Evolutionary conservation across 2,888 invertebrate genomes (phyloP), one percentile per base, ranked within the genome.

Genomic region (Chalcosyrphus nemorum): DNA sequence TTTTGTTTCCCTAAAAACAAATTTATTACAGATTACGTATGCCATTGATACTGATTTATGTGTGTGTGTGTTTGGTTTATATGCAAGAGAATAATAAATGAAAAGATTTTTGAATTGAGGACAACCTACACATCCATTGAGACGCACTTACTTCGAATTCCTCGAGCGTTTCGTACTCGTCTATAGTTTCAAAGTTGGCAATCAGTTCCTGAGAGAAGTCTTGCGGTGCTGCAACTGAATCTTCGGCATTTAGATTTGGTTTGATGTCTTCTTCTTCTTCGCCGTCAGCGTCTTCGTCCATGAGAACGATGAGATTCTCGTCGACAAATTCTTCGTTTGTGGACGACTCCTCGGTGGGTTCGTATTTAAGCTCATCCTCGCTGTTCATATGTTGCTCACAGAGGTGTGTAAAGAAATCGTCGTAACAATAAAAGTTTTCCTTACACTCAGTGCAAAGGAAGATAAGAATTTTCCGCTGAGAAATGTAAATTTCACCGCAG

Each of bases 401-500:
- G 5, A 86, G 45, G 32, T 87, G 87, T 19, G 71, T 65, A 29
- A 70, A 38, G 27, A 86, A 86, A 32, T 77, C 61, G 7, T 57
- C 52, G 19, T 80, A 84, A 32, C 32, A 32, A 7, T 21, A 52
- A 38, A 86, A 84, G 19, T 63, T 86, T 0, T 70, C 66, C 3
- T 78, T 77, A 56, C 87, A 87, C 47, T 86, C 56, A 13, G 70
- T 77, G 47, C 87, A 87, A 17, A 72, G 52, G 29, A 87, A 81
- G 1, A 84, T 47, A 5, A 87, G 63, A 4, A 74, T 15, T 15
- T 78, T 68, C 5, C 47, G 63, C n/a, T 21, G 74, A 3, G 87
- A 86, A 41, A 87, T 63, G 19, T 76, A 87, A 45, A 87, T 80
- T 76, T 87, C 86, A 5, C 86, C 86, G 32, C 87, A 87, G 11